Evolutionary conservation across 2,113 vertebrate genomes (phyloP), one percentile per base, ranked within the genome.

Genomic region (Podarcis raffonei): DNA sequence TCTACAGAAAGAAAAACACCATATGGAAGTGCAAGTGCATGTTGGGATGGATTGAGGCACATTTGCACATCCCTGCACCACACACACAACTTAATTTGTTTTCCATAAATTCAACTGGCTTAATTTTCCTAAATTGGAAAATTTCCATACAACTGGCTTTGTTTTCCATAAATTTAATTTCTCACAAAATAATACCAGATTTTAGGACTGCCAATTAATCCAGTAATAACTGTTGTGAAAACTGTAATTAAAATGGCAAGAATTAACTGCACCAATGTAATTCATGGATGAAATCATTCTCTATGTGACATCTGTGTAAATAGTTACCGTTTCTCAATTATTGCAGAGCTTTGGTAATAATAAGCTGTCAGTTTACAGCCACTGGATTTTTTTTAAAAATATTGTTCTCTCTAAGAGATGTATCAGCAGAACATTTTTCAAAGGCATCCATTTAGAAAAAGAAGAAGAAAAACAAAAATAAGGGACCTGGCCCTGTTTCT

Each of bases 171-270:
- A 48, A 30, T 84, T 71, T 22, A 53, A 53, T 84, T 71, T 84
- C 83, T 84, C 68, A 84, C 25, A 72, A 53, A 57, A 84, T 84
- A 84, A 72, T 57, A 53, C 83, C 42, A 84, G 68, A 84, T 84
- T 84, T 57, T 53, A 53, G 16, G 16, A 25, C 16, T 84, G n/a
- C 48, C 68, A 84, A 53, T 71, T 83, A 71, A 72, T 84, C 42
- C 68, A n/a, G 42, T 53, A 71, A 72, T 84, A 18, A 74, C 30
- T 53, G 68, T 57, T 72, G 37, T 72, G 83, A 53, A 72, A 72
- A 84, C 83, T 72, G 20, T 72, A 84, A 84, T 84, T 84, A 84
- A 72, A 84, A 72, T 84, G 27, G 22, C n/a, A 72, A 84, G 20
- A n/a, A 72, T 22, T 74, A 30, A 84, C 68, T 57, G 16, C 30